These are phyloP conservation scores for Xiphophorus hellerii DNA, from an alignment of 2,113 vertebrate genomes.

Conservation along the genomic window DNA sequence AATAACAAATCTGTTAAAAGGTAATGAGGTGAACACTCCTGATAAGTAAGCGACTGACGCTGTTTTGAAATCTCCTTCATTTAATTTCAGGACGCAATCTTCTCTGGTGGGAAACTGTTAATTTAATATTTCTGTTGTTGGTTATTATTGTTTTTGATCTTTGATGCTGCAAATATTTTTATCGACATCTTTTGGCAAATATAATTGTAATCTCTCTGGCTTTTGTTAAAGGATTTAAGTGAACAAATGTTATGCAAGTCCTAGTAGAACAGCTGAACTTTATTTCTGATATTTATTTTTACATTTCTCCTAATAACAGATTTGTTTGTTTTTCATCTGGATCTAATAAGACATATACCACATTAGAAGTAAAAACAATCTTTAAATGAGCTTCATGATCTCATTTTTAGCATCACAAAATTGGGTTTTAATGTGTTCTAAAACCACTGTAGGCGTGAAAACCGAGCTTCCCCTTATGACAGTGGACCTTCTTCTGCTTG, in stretches of 20 bases:
- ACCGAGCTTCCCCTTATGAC: slow-evolving; percentile 13
- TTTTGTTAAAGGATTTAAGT: neutral
- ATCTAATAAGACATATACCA: neutral
- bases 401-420: neutral
- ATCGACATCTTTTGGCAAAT: neutral
- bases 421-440: neutral
- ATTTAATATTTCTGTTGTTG: neutral
- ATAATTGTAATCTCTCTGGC: neutral
- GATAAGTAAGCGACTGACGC: no score
- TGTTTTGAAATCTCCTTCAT: no score
- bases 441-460: slow-evolving; percentile 7
- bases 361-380: no score
- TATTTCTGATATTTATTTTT: neutral
- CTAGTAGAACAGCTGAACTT: neutral
- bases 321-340: no score
- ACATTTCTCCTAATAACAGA: neutral
- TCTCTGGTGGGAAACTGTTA: no score
- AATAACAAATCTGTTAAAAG: neutral
- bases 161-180: slow-evolving; percentile 10
- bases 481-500: slow-evolving; percentile 6
- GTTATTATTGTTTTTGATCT: slow-evolving; percentile 1
- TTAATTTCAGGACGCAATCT: no score
- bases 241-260: neutral
- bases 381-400: no score
- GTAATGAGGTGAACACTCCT: no score